A percentile compares a stretch with the other conserved stretches of the same genome.
phyloP scores from a whole-genome alignment of 2,888 invertebrate genomes.

The Ophion obscuratus region DNA sequence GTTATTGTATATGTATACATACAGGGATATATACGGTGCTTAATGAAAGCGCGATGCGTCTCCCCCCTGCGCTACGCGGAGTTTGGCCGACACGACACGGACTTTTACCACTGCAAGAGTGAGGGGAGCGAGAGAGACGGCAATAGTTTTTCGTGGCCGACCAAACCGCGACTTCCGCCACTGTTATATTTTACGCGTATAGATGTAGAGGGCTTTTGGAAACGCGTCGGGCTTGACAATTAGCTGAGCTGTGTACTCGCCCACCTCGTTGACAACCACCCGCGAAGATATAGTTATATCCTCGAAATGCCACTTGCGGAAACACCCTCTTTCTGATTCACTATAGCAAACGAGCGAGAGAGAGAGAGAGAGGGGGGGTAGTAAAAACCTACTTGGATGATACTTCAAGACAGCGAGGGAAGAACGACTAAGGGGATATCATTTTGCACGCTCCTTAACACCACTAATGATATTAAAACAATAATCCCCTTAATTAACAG shows the following conservation, averaged over 20 bases:
- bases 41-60: slow-evolving; percentile 33
- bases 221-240: slow-evolving; percentile 49
- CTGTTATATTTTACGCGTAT: slow-evolving; percentile 38
- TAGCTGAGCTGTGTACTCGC: slow-evolving; percentile 43
- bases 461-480: slow-evolving; percentile 48
- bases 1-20: neutral
- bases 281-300: slow-evolving; percentile 18
- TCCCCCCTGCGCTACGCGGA: slow-evolving; percentile 28
- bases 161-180: slow-evolving; percentile 40
- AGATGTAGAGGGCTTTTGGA: slow-evolving; percentile 15
- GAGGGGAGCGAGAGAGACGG: slow-evolving; percentile 4
- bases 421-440: slow-evolving; percentile 37
- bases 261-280: slow-evolving; percentile 48
- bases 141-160: slow-evolving; percentile 18
- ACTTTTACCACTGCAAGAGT: slow-evolving; percentile 37
- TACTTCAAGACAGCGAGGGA: slow-evolving; percentile 5
- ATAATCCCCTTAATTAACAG: slow-evolving; percentile 12
- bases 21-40: neutral
- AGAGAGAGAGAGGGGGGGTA: neutral
- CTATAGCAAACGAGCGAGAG: neutral
- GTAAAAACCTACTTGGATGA: neutral
- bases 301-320: slow-evolving; percentile 22
- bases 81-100: slow-evolving; percentile 19
- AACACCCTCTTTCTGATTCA: slow-evolving; percentile 14
- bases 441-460: slow-evolving; percentile 32